These are phyloP conservation scores for Lerista edwardsae DNA, from an alignment of 2,797 vertebrate genomes.

Conservation along the genomic window DNA sequence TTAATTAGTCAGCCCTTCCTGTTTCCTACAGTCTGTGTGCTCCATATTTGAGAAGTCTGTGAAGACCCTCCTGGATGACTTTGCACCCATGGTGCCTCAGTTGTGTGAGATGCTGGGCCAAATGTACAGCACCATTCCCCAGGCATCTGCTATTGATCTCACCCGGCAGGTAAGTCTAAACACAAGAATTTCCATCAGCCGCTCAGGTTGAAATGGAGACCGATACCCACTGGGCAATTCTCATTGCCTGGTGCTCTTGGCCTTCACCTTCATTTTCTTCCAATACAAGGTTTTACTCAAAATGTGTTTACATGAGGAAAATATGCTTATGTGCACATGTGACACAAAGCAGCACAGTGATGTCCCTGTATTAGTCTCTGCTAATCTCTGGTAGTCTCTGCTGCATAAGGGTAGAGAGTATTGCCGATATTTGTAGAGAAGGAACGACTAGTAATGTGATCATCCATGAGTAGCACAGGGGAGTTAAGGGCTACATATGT, in stretches of 20 bases:
- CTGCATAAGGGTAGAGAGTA: background rate
- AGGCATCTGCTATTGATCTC: constrained; percentile 96
- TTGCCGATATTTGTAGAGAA: background rate
- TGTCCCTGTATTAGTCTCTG: background rate
- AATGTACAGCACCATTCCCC: constrained; percentile 99
- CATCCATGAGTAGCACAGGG: background rate
- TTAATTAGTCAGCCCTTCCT: constrained; percentile 17
- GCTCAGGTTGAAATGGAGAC: background rate
- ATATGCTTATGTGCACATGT: background rate
- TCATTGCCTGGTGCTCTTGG: background rate
- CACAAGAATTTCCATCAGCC: background rate
- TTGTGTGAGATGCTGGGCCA: constrained; percentile 98
- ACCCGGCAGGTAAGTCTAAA: constrained; percentile 88
- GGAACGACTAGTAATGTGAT: background rate
- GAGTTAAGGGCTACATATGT: background rate
- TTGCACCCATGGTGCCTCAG: constrained; percentile 98
- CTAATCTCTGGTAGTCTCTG: background rate
- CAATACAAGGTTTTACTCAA: background rate
- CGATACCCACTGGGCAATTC: background rate
- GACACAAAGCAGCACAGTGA: background rate
- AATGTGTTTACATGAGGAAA: background rate
- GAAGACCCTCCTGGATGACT: constrained; percentile 96
- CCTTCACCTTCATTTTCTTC: background rate
- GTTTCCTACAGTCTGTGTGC: constrained; percentile 87
- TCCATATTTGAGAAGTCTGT: constrained; percentile 99